Conservation (phyloP, 1,140 invertebrate species). For the Drosophila pandora region DNA sequence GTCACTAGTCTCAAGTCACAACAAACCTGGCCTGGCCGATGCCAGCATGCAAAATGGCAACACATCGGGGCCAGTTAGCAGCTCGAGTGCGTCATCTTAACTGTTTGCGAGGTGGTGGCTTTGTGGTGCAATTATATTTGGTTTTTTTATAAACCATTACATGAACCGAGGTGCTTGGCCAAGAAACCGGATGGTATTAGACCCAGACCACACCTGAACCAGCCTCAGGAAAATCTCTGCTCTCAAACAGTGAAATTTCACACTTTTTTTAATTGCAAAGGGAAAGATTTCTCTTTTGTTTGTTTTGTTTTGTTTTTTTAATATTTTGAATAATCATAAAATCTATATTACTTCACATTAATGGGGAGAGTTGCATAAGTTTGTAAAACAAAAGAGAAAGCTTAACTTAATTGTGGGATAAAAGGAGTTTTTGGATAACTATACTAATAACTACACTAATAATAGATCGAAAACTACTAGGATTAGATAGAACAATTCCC, state of each 20-base stretch:
- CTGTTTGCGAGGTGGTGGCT: slow-evolving; percentile 12
- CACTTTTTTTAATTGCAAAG: slow-evolving; percentile 45
- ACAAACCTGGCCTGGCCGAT: slow-evolving; percentile 2
- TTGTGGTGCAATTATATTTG: slow-evolving; percentile 44
- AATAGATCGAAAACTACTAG: too few species aligned
- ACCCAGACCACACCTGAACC: slow-evolving; percentile 17
- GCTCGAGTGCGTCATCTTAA: slow-evolving; percentile 30
- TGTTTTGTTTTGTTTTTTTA: slow-evolving; percentile 29
- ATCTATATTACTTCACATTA: slow-evolving; percentile 38
- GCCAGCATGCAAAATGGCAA: slow-evolving; percentile 43
- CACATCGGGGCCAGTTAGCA: slow-evolving; percentile 17
- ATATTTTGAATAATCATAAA: slow-evolving; percentile 50
- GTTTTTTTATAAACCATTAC: slow-evolving; percentile 37
- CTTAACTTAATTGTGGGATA: neutral
- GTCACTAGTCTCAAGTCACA: slow-evolving; percentile 33
- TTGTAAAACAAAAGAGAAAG: slow-evolving; percentile 19
- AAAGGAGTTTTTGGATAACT: too few species aligned
- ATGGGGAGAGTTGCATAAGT: slow-evolving; percentile 27
- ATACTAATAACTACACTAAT: too few species aligned
- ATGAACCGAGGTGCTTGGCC: slow-evolving; percentile 15
- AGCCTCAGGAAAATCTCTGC: slow-evolving; percentile 8
- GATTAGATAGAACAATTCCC: too few species aligned
- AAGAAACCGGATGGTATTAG: slow-evolving; percentile 16
- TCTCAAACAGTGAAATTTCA: slow-evolving; percentile 30
- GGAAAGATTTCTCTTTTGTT: slow-evolving; percentile 44